These are phyloP conservation scores for Carassius carassius DNA, from an alignment of 2,113 vertebrate species.

Conservation along the genomic window DNA sequence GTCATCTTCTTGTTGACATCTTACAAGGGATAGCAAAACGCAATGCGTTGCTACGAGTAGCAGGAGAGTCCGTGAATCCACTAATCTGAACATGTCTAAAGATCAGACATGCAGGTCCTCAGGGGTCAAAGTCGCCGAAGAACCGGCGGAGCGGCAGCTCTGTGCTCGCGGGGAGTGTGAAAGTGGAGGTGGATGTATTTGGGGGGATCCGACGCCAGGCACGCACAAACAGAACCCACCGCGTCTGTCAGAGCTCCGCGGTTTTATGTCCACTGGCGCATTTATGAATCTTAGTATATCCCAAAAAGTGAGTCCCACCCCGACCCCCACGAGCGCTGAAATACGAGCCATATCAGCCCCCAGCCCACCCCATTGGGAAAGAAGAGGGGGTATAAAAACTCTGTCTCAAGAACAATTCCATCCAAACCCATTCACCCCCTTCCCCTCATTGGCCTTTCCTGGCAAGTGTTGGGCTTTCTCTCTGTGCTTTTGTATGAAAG, in stretches of 20 bases:
- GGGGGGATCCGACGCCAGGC: constrained; percentile 80
- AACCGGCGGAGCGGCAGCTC: constrained; percentile 62
- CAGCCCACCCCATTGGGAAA: constrained; percentile 48
- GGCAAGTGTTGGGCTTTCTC: constrained; percentile 31
- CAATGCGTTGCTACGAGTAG: constrained; percentile 83
- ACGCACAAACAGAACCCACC: constrained; percentile 80
- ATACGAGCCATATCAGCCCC: constrained; percentile 76
- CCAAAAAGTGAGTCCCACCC: constrained; percentile 80
- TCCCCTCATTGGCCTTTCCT: constrained; percentile 42
- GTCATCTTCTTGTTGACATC: constrained; percentile 79
- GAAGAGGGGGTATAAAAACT: constrained; percentile 35
- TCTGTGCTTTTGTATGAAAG: constrained; percentile 19
- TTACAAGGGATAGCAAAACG: constrained; percentile 81
- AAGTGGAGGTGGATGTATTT: constrained; percentile 57
- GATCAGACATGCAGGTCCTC: constrained; percentile 84
- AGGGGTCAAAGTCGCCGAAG: constrained; percentile 70
- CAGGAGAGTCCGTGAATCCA: constrained; percentile 86
- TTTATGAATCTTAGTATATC: constrained; percentile 84
- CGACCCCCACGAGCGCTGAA: constrained; percentile 82
- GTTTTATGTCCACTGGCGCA: constrained; percentile 83
- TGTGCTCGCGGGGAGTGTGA: constrained; percentile 58
- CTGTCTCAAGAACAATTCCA: constrained; percentile 60
- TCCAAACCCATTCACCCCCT: constrained; percentile 63
- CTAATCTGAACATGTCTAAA: constrained; percentile 88
- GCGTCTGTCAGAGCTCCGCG: constrained; percentile 80